phyloP scores from a whole-genome alignment of 1,140 invertebrate species.

The Agrypnia vestita region DNA sequence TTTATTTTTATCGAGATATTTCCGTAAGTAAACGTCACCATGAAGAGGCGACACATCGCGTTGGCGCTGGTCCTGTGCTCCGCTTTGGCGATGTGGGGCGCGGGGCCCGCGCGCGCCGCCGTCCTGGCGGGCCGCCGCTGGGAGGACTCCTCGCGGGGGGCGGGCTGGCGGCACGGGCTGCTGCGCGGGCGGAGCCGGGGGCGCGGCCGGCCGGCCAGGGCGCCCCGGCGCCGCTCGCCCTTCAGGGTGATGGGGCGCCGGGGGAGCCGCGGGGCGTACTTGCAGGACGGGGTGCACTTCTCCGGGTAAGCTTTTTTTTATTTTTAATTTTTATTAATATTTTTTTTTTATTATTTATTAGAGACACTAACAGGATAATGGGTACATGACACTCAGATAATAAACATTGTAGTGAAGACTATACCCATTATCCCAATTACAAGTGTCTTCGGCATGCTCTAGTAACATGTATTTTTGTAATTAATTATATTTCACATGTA shows the following conservation, averaged over 20 bases:
- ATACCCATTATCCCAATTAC: too few relatives aligned
- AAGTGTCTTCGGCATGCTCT: too few relatives aligned
- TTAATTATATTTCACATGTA: too few relatives aligned
- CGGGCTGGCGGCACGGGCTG: constrained; percentile 1
- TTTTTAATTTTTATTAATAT: too few relatives aligned
- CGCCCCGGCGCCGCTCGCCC: neutral
- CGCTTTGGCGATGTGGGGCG: neutral
- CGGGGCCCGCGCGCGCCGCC: neutral
- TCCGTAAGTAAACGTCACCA: neutral
- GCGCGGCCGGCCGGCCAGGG: neutral
- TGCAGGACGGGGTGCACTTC: neutral
- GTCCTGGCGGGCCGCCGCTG: neutral
- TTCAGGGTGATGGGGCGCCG: neutral
- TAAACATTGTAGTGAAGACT: too few relatives aligned
- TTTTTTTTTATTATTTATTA: too few relatives aligned
- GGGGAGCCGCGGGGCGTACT: neutral
- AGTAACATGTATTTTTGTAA: too few relatives aligned
- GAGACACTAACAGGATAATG: too few relatives aligned
- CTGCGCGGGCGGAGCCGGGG: neutral
- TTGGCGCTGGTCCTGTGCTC: neutral
- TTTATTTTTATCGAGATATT: neutral
- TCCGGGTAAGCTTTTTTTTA: neutral
- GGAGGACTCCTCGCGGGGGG: neutral
- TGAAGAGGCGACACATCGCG: neutral
- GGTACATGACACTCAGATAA: too few relatives aligned